Conservation (phyloP, 1,140 invertebrate genomes). For the Drosophila persimilis region DNA sequence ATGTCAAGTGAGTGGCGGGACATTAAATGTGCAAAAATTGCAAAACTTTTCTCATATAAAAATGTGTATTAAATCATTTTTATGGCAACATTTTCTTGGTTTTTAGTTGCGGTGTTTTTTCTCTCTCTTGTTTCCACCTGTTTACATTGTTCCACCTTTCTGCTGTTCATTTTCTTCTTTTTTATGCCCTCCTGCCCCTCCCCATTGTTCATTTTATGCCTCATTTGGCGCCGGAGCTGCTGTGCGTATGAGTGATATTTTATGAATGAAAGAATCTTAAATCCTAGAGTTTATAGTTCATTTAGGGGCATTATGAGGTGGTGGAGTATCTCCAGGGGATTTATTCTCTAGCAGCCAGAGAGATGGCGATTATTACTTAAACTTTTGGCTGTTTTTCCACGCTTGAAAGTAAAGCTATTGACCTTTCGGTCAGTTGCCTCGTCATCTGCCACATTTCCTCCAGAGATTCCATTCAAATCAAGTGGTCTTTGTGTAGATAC, state of each 20-base stretch:
- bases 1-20: slow-evolving; percentile 52
- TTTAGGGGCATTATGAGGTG: slow-evolving; percentile 38
- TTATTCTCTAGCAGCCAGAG: background rate
- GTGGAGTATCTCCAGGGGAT: slow-evolving; percentile 15
- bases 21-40: slow-evolving; percentile 63
- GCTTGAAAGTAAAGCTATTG: slow-evolving; percentile 1
- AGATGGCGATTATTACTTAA: slow-evolving; percentile 14
- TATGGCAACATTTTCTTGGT: slow-evolving; percentile 50
- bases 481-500: slow-evolving; percentile 13
- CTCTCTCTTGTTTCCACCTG: slow-evolving; percentile 20
- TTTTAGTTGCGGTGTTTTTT: slow-evolving; percentile 39
- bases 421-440: slow-evolving; percentile 14
- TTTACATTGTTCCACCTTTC: slow-evolving; percentile 33
- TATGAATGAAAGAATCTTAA: slow-evolving; percentile 38
- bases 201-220: slow-evolving; percentile 39
- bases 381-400: too few species aligned
- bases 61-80: slow-evolving; percentile 65
- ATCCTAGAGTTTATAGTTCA: slow-evolving; percentile 36
- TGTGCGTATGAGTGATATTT: slow-evolving; percentile 58
- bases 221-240: slow-evolving; percentile 23
- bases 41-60: slow-evolving; percentile 66
- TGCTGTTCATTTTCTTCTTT: slow-evolving; percentile 1
- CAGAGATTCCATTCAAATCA: slow-evolving; percentile 38
- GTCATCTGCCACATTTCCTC: slow-evolving; percentile 16
- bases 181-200: slow-evolving; percentile 25